Evolutionary conservation across 2,113 vertebrate genomes (phyloP).

Genomic region (Pelusios castaneus): DNA sequence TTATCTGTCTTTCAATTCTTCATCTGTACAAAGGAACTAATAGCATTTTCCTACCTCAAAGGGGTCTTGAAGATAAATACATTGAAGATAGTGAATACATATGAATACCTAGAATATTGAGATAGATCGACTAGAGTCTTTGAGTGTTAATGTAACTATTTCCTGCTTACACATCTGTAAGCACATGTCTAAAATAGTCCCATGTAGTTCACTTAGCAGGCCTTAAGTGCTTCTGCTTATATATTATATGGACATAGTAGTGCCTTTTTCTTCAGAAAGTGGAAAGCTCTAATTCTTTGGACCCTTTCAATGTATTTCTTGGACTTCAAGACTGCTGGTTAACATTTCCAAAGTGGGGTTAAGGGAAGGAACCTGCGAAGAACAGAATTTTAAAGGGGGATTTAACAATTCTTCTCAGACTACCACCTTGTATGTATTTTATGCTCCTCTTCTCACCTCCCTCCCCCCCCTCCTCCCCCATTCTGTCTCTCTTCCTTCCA

Average conservation of each 20-base stretch:
- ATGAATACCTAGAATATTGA: background rate
- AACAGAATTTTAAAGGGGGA: background rate
- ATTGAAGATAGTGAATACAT: background rate
- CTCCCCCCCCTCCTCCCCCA: constrained; percentile 49
- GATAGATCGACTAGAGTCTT: background rate
- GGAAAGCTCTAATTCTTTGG: background rate
- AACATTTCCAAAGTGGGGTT: background rate
- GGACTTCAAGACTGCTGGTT: background rate
- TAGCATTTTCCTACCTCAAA: background rate
- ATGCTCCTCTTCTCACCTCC: constrained; percentile 41
- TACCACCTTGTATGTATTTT: background rate
- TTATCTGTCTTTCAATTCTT: background rate
- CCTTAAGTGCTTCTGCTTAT: background rate
- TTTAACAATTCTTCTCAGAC: background rate
- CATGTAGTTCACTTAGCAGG: background rate
- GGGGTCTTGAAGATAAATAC: fast-evolving
- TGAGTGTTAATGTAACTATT: background rate
- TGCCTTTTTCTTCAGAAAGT: background rate
- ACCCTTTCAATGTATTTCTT: background rate
- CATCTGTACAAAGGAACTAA: background rate
- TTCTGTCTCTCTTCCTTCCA: background rate
- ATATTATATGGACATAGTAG: background rate
- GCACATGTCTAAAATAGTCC: background rate
- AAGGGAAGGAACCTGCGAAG: background rate
- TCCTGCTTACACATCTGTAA: background rate